Base-by-base conservation (phyloP, 1,140 invertebrate genomes). In the Bombus impatiens region DNA sequence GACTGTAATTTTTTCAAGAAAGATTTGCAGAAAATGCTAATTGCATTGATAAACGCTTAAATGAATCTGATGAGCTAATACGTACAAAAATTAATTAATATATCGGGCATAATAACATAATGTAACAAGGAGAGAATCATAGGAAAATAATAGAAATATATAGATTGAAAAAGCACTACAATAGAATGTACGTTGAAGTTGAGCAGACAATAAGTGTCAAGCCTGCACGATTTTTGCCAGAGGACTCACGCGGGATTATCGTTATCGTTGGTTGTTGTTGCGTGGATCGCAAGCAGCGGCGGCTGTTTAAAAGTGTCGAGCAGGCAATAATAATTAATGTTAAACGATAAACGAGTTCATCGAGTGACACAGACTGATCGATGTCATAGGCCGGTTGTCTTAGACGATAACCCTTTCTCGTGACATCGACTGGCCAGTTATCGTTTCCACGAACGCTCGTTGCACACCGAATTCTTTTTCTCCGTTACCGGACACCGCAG, bases 251-350 rank as follows among this genome's bases (percentile, higher is more conserved):
- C 28, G 25, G 57, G 79, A 71, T 87, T 82, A 85, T 89, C 78
- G 79, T 86, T 84, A 85, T 89, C 89, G 88, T 82, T 35, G 25
- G 81, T 40, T 84, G 25, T 81, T 84, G 80, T 91, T 86, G 89
- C 88, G 92, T 89, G 92, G 90, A 92, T 92, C 92, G 89, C 93
- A 91, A 91, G 91, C 84, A 82, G 10, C 85, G 88, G 70, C 40
- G 40, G 89, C 75, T 81, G 77, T 82, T 85, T 89, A 93, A 92
- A 93, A 95, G 94, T 95, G 94, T 95, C 94, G 92, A 93, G 92
- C 91, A 94, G 92, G 94, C 94, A 95, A 95, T 95, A 95, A 95
- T 95, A 95, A 95, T 95, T 95, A 95, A 95, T 95, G 94, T 94
- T 93, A 86, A 89, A 87, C 91, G 94, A 95, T 95, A 94, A 84